These are phyloP conservation scores for Alcis repandata DNA, from an alignment of 2,888 invertebrate genomes.

Conservation along the genomic window DNA sequence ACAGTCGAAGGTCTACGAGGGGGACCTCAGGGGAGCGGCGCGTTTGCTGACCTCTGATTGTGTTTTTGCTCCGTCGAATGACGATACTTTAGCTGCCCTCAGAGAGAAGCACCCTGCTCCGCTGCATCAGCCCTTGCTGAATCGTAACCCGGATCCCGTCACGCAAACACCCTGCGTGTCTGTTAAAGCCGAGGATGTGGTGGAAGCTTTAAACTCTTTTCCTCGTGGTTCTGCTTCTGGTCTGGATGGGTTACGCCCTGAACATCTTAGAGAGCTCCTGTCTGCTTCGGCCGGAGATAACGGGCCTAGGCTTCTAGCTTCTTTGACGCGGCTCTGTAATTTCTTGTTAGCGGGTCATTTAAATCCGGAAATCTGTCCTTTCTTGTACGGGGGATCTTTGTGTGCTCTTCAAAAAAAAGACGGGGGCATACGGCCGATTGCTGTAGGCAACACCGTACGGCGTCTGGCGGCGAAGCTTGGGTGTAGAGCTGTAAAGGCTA, in stretches of 20 bases:
- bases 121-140: neutral
- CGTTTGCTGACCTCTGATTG: constrained; percentile 6
- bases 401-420: neutral
- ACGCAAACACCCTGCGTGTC: neutral
- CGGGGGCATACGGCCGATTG: too few relatives aligned
- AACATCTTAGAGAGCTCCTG: neutral
- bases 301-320: neutral
- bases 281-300: neutral
- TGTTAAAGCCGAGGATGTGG: too few relatives aligned
- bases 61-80: neutral
- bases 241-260: neutral
- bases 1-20: constrained; percentile 1
- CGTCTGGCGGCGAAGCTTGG: neutral
- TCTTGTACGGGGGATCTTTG: neutral
- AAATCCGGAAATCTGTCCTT: neutral
- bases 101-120: constrained; percentile 6
- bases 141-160: neutral
- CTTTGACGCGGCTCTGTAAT: neutral
- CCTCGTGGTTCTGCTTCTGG: neutral
- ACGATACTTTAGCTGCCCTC: neutral
- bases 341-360: neutral
- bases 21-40: neutral
- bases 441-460: neutral
- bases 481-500: neutral
- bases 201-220: neutral